phyloP scores from a whole-genome alignment of 2,888 invertebrate genomes.

The Antheraea yamamai region DNA sequence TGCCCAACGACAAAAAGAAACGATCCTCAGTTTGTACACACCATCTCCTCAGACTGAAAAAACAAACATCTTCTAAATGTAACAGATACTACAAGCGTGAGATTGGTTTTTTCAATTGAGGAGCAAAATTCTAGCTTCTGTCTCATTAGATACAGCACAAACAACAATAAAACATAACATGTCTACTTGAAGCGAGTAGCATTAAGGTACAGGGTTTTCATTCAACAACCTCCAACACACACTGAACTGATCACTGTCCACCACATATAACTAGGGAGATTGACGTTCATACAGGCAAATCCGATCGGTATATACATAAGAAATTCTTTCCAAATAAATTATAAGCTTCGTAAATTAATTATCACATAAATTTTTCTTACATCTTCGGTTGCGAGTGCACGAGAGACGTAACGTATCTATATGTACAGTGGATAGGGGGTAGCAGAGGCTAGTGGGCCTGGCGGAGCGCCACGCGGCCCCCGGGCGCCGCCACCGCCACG shows the following conservation, averaged over 20 bases:
- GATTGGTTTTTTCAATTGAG: slow-evolving; percentile 37
- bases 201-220: slow-evolving; percentile 63
- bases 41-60: slow-evolving; percentile 37
- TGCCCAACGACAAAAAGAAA: slow-evolving; percentile 34
- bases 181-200: slow-evolving; percentile 74
- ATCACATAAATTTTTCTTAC: slow-evolving; percentile 80
- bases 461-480: slow-evolving; percentile 51
- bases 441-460: slow-evolving; percentile 40
- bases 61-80: slow-evolving; percentile 43
- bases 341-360: slow-evolving; percentile 81
- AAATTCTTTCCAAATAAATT: slow-evolving; percentile 80
- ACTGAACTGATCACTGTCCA: slow-evolving; percentile 65
- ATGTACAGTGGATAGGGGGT: slow-evolving; percentile 60
- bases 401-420: slow-evolving; percentile 73
- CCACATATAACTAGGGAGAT: slow-evolving; percentile 53
- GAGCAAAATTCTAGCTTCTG: slow-evolving; percentile 44
- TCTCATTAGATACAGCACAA: slow-evolving; percentile 62
- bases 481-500: slow-evolving; percentile 76
- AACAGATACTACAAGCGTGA: slow-evolving; percentile 29
- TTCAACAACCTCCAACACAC: slow-evolving; percentile 61
- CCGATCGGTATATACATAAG: slow-evolving; percentile 72
- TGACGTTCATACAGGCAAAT: slow-evolving; percentile 56
- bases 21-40: slow-evolving; percentile 34
- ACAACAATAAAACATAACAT: slow-evolving; percentile 72
- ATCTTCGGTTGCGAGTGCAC: slow-evolving; percentile 71